Evolutionary conservation across 2,888 invertebrate genomes (phyloP), one percentile per base, ranked within the genome.

Genomic region (Pedicia rivosa): DNA sequence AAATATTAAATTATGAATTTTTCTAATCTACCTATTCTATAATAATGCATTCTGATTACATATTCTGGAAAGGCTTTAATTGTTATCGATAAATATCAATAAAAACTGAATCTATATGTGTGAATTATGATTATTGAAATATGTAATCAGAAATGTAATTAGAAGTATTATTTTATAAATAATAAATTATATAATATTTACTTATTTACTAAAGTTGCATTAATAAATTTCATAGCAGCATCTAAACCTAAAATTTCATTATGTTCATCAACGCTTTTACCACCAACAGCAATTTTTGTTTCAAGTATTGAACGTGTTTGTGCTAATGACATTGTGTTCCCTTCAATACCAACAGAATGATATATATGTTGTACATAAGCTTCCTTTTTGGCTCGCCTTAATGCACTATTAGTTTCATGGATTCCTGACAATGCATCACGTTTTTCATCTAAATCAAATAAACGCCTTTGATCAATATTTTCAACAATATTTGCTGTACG

Each of bases 331-430:
- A 98, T 86, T 0, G 95, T 95, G 54, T 97, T 97, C 0, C 95
- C 95, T 63, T 97, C 97, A 44, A 97, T 91, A 16, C 88, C 95
- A 14, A 91, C 92, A 0, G 94, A 91, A 54, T 97, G 95, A 59
- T 94, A 92, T 43, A 97, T 90, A 54, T 95, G 91, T 52, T 84
- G 76, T 56, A 90, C 94, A 58, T 94, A 97, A 2, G 90, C 90
- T 59, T 95, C 94, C 54, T 84, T 86, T 53, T 92, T 92, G 4
- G 90, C 83, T 50, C 87, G 71, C 36, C 86, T 68, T 45, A 94
- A 64, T 5, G 87, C 83, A 1, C 80, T 70, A 56, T 79, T 78
- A 27, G 71, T 71, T 44, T 82, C 78, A 13, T 91, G 86, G 50
- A 92, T 79, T 4, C 75, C 74, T 15, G 82, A 74, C 6, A 95